phyloP scores from a whole-genome alignment of 2,888 invertebrate genomes.

The Tholera decimalis region DNA sequence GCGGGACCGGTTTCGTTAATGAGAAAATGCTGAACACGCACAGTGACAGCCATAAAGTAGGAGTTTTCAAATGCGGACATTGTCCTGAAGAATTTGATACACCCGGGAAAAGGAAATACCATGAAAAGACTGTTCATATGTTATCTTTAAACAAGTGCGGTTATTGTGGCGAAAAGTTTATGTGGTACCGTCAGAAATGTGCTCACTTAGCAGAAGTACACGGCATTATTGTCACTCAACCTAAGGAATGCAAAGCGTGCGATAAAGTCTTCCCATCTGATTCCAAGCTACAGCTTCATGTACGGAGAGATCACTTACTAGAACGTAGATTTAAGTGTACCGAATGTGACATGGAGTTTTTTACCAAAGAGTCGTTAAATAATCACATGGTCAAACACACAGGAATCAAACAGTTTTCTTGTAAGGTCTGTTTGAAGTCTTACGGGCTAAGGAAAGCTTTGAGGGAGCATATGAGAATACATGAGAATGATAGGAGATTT shows the following conservation, averaged over 20 bases:
- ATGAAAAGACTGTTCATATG: conserved; percentile 66
- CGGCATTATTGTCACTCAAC: conserved; percentile 50
- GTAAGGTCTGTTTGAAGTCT: conserved; percentile 73
- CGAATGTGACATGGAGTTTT: conserved; percentile 74
- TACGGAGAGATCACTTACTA: conserved; percentile 51
- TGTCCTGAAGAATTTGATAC: conserved; percentile 69
- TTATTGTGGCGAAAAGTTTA: conserved; percentile 60
- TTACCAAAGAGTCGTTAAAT: conserved; percentile 64
- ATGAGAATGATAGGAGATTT: conserved; percentile 65
- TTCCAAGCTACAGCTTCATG: conserved; percentile 64
- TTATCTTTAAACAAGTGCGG: conserved; percentile 70
- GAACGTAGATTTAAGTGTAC: conserved; percentile 46
- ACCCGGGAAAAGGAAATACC: conserved; percentile 63
- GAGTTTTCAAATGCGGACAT: conserved; percentile 64
- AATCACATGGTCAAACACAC: conserved; percentile 72
- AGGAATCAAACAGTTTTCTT: conserved; percentile 67
- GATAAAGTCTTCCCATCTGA: conserved; percentile 67
- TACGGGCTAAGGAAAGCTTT: conserved; percentile 68
- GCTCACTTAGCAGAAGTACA: conserved; percentile 67
- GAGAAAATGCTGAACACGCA: conserved; percentile 42
- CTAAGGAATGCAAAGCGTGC: conserved; percentile 74
- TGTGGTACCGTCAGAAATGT: conserved; percentile 49
- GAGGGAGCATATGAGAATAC: conserved; percentile 73
- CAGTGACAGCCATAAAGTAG: conserved; percentile 42
- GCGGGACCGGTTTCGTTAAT: conserved; percentile 67